These are phyloP conservation scores for Calliphora vicina DNA, from an alignment of 1,140 invertebrate genomes.

Conservation along the genomic window DNA sequence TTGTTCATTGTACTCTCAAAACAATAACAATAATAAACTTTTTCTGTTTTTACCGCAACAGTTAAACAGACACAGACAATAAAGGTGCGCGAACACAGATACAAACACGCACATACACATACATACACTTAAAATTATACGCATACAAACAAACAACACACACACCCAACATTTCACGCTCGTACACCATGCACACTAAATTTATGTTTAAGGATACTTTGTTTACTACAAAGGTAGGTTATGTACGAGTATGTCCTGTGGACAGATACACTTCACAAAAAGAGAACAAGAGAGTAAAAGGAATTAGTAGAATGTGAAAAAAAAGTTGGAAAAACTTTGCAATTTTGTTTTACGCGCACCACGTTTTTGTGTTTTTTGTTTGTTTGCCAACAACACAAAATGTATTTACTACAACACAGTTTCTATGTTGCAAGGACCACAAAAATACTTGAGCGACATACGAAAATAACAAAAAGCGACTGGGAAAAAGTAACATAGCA, in stretches of 20 bases:
- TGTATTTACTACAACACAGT: not conserved
- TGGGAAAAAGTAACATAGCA: too few relatives aligned
- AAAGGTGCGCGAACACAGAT: not conserved
- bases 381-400: not conserved
- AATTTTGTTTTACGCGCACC: not conserved
- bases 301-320: not conserved
- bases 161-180: not conserved
- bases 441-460: not conserved
- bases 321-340: not conserved
- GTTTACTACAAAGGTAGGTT: slow-evolving; percentile 20
- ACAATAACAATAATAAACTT: slow-evolving; percentile 1
- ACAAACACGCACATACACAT: not conserved
- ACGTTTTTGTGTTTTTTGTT: slow-evolving; percentile 18
- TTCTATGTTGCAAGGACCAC: not conserved
- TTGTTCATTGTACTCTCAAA: not conserved
- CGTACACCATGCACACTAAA: not conserved
- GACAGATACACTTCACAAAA: not conserved
- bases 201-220: slow-evolving; percentile 10
- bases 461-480: not conserved
- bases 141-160: not conserved
- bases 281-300: not conserved
- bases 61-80: slow-evolving; percentile 22
- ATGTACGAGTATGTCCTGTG: slow-evolving; percentile 8
- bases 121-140: not conserved
- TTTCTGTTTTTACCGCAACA: slow-evolving; percentile 15